Conservation (phyloP, 2,113 vertebrate genomes). For the Solenodon paradoxus region DNA sequence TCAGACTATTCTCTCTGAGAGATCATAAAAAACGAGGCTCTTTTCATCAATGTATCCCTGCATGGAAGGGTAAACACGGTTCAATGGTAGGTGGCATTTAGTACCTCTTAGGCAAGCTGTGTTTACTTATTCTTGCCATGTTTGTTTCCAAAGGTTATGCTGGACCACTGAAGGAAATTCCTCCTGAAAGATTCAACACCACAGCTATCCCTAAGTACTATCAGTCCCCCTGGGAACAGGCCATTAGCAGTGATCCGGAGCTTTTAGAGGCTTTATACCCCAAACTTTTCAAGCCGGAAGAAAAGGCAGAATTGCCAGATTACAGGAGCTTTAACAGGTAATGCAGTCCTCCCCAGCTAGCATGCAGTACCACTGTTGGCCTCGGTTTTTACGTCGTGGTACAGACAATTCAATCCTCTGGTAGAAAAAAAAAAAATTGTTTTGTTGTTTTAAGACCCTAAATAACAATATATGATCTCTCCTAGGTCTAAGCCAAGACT, state of each 20-base stretch:
- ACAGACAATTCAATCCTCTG: neutral
- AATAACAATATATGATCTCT: neutral
- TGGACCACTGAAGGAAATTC: slow-evolving; percentile 93
- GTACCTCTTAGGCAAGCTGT: neutral
- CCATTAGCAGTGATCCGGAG: slow-evolving; percentile 88
- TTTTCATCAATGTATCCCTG: neutral
- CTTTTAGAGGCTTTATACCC: slow-evolving; percentile 86
- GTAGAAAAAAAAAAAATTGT: neutral
- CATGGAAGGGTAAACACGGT: neutral
- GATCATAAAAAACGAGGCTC: neutral
- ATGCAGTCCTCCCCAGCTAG: slow-evolving; percentile 8
- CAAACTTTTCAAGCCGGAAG: slow-evolving; percentile 86
- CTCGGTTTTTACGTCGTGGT: neutral
- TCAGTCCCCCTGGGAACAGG: slow-evolving; percentile 95
- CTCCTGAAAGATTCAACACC: slow-evolving; percentile 94
- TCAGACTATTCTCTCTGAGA: neutral
- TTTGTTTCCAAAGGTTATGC: slow-evolving; percentile 87
- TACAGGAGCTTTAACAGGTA: slow-evolving; percentile 99
- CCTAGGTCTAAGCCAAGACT: neutral
- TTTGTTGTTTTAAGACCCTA: neutral
- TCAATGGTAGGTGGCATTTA: neutral
- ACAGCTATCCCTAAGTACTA: slow-evolving; percentile 95
- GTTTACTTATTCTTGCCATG: neutral
- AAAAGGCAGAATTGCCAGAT: slow-evolving; percentile 84
- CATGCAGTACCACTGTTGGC: neutral